Evolutionary conservation across 2,797 vertebrate genomes (phyloP).

Genomic region (Dicrostonyx torquatus): DNA sequence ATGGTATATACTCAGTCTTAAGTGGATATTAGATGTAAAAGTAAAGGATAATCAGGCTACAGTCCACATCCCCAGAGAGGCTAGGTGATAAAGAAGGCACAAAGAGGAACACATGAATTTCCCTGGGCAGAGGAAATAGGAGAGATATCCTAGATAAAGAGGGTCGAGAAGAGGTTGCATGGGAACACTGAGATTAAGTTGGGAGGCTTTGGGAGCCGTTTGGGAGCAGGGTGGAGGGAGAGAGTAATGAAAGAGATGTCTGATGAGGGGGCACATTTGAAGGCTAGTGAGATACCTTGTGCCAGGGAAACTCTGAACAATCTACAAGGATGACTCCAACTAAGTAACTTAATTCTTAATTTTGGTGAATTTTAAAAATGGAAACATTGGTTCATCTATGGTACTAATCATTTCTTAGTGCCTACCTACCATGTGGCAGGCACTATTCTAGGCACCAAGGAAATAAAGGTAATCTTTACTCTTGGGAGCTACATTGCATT

Average conservation of each 20-base stretch:
- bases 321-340: neutral
- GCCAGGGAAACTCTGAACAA: neutral
- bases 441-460: neutral
- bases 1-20: neutral
- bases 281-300: neutral
- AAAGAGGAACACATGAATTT: neutral
- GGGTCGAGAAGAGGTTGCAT: too few relatives aligned
- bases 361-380: conserved; percentile 8
- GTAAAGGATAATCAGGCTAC: neutral
- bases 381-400: neutral
- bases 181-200: too few relatives aligned
- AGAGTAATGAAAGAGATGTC: neutral
- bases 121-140: neutral
- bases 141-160: neutral
- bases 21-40: neutral
- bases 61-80: neutral
- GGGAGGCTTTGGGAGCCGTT: too few relatives aligned
- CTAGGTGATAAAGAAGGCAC: neutral
- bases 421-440: neutral
- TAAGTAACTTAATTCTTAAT: conserved; percentile 10
- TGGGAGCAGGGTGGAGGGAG: neutral
- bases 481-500: neutral
- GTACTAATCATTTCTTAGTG: neutral
- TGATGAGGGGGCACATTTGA: neutral
- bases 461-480: neutral